Percentiles rank a stretch among this genome's conserved stretches.
Evolutionary conservation across 2,797 vertebrate species (phyloP).

Genomic region (Accipiter fasciatus): DNA sequence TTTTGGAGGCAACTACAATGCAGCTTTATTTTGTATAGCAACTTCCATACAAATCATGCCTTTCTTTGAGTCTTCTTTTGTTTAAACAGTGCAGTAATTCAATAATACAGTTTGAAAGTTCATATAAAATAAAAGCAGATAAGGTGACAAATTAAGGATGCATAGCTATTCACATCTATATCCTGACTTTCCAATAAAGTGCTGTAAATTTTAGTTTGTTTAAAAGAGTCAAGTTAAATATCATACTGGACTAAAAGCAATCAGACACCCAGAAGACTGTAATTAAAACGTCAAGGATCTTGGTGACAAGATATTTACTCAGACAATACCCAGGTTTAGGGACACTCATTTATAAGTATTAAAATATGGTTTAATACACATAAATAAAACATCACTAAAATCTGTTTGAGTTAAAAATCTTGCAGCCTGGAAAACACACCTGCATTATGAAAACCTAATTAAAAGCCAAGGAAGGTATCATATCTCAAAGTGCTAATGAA

Average conservation of each 20-base stretch:
- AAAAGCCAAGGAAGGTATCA: background rate
- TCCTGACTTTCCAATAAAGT: background rate
- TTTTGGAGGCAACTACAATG: slow-evolving; percentile 18
- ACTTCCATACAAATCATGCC: background rate
- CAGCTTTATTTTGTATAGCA: slow-evolving; percentile 30
- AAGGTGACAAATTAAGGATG: background rate
- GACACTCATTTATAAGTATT: background rate
- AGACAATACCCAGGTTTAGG: background rate
- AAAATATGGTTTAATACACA: background rate
- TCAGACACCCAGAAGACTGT: background rate
- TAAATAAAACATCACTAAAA: background rate
- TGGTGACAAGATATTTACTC: background rate
- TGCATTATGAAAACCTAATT: background rate
- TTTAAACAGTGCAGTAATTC: slow-evolving; percentile 4
- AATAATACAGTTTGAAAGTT: background rate
- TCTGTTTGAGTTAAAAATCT: background rate
- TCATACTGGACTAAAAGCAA: background rate
- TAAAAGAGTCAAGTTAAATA: background rate
- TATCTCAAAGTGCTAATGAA: background rate
- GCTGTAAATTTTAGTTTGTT: background rate
- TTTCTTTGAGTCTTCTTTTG: background rate
- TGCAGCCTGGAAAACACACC: background rate
- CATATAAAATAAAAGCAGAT: slow-evolving; percentile 12
- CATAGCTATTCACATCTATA: background rate
- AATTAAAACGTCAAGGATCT: background rate